Conservation (phyloP, 2,113 vertebrate genomes). For the Semicossyphus pulcher region DNA sequence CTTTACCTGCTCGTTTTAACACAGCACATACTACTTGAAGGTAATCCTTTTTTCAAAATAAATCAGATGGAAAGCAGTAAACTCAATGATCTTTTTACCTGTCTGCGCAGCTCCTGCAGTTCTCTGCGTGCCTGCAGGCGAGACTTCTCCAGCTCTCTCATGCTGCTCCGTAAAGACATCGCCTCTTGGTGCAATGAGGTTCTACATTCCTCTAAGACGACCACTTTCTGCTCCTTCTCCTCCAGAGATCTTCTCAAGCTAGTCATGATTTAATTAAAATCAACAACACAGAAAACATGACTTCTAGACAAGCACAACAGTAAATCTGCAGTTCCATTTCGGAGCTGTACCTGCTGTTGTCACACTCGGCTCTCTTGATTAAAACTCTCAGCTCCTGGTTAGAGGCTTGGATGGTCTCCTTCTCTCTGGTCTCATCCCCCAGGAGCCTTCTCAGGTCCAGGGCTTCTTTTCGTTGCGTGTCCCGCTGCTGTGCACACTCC, state of each 20-base stretch:
- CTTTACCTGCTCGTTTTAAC: constrained; percentile 80
- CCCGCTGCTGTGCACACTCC: constrained; percentile 75
- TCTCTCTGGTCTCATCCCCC: constrained; percentile 79
- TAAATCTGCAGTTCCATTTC: not conserved
- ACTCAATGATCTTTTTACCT: constrained; percentile 75
- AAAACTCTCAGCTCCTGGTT: constrained; percentile 82
- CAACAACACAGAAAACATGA: not conserved
- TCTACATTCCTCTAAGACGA: constrained; percentile 79
- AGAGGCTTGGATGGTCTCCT: constrained; percentile 80
- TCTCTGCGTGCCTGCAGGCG: constrained; percentile 75
- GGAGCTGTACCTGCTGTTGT: constrained; percentile 85
- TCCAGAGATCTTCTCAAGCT: constrained; percentile 84
- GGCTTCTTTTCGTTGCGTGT: constrained; percentile 77
- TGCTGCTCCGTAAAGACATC: constrained; percentile 70
- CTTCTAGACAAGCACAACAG: not conserved
- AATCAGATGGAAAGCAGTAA: constrained; percentile 24
- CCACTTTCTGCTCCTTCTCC: constrained; percentile 83
- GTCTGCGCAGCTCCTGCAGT: constrained; percentile 84
- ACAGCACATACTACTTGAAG: constrained; percentile 1
- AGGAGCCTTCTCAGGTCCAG: constrained; percentile 77
- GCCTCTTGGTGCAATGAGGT: constrained; percentile 77
- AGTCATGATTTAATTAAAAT: not conserved
- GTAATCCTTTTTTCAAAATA: constrained; percentile 26
- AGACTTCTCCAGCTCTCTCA: constrained; percentile 81
- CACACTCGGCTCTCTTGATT: constrained; percentile 81